Percentiles rank a stretch among this genome's conserved stretches.
phyloP scores from a whole-genome alignment of 2,888 invertebrate species.

The Eurytoma californica region DNA sequence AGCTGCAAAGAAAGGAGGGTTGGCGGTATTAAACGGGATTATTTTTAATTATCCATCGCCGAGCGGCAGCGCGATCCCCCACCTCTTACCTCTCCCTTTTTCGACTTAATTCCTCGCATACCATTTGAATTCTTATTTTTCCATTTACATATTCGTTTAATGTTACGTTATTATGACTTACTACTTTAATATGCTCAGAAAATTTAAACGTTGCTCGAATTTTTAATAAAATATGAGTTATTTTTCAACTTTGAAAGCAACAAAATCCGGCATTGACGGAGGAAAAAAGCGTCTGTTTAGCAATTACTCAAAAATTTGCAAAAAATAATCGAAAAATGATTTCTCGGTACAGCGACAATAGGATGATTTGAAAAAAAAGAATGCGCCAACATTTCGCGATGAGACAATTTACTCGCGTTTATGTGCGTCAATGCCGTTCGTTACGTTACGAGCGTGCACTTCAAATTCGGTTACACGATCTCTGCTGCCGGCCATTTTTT shows the following conservation, averaged over 20 bases:
- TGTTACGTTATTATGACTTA: conserved; percentile 29
- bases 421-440: conserved; percentile 56
- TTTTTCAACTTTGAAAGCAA: background rate
- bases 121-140: conserved; percentile 51
- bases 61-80: conserved; percentile 44
- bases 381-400: conserved; percentile 29
- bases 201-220: background rate
- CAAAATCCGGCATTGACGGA: no score
- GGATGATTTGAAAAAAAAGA: conserved; percentile 47
- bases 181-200: background rate
- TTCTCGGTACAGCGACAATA: conserved; percentile 28
- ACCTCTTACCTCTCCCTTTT: conserved; percentile 14
- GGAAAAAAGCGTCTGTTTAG: background rate
- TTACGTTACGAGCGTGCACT: conserved; percentile 54
- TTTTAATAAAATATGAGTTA: background rate
- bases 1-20: conserved; percentile 61
- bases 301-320: background rate
- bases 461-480: conserved; percentile 56
- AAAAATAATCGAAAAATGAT: background rate
- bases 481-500: conserved; percentile 64
- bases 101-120: conserved; percentile 43
- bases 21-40: conserved; percentile 66
- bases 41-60: conserved; percentile 72
- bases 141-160: conserved; percentile 50
- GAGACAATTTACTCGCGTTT: conserved; percentile 57